A percentile compares a stretch with the other conserved stretches of the same genome.
Evolutionary conservation across 2,888 invertebrate genomes (phyloP).

Genomic region (Homarus gammarus): DNA sequence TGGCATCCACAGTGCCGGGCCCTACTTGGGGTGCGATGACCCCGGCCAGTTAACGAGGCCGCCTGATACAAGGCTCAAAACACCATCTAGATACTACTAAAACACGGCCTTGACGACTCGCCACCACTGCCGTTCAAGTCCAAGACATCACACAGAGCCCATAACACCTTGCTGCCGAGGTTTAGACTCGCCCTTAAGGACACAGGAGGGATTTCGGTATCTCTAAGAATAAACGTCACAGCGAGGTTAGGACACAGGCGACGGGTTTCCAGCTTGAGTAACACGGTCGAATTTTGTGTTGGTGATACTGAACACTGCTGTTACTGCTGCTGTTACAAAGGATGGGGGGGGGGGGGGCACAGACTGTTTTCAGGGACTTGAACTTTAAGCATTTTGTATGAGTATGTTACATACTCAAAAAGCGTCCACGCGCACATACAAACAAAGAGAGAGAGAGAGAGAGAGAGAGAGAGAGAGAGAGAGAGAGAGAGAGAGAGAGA

Average conservation of each 20-base stretch:
- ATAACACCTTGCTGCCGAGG: background rate
- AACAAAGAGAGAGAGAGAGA: too few species aligned
- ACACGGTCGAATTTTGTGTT: too few species aligned
- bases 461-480: too few species aligned
- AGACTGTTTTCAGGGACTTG: too few species aligned
- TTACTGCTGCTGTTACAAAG: too few species aligned
- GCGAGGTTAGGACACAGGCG: background rate
- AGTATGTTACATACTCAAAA: too few species aligned
- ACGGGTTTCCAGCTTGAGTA: too few species aligned
- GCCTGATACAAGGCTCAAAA: conserved; percentile 36
- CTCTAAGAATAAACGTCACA: background rate
- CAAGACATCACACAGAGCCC: conserved; percentile 3
- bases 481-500: too few species aligned
- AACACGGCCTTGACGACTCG: conserved; percentile 37
- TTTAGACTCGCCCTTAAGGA: background rate
- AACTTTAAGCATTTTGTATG: too few species aligned
- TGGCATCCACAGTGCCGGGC: conserved; percentile 45
- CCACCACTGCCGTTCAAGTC: background rate
- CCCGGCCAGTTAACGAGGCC: conserved; percentile 43
- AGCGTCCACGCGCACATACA: too few species aligned
- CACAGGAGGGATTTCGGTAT: background rate
- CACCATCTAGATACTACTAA: conserved; percentile 7
- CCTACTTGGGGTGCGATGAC: conserved; percentile 53
- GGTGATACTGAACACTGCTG: too few species aligned
- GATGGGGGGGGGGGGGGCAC: too few species aligned